Percentiles rank a stretch among this genome's conserved stretches.
These are phyloP conservation scores for Sitta carolinensis DNA, from an alignment of 2,797 vertebrate genomes.

Conservation along the genomic window DNA sequence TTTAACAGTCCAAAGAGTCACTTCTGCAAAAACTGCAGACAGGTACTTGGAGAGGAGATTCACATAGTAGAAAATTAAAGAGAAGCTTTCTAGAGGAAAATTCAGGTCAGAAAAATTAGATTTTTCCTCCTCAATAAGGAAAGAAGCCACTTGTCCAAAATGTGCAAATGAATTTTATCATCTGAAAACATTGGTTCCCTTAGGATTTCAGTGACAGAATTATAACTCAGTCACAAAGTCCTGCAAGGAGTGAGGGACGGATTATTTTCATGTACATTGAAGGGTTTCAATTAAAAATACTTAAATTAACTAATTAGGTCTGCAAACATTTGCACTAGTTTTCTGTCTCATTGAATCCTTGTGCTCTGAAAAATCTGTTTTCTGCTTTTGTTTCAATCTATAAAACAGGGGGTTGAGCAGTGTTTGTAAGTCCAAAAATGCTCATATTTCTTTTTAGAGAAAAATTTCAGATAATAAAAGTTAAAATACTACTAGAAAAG, in stretches of 20 bases:
- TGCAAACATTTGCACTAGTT: not conserved
- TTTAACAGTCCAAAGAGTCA: not conserved
- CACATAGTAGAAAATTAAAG: not conserved
- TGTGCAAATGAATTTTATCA: not conserved
- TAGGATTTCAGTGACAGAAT: not conserved
- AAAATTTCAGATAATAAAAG: not conserved
- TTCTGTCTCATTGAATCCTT: not conserved
- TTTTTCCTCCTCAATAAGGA: not conserved
- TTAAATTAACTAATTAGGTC: not conserved
- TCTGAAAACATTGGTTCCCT: not conserved
- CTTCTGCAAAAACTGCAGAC: not conserved
- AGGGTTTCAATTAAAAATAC: not conserved
- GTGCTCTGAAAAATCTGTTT: not conserved
- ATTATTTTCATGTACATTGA: not conserved
- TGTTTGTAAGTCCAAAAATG: not conserved
- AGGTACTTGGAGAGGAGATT: not conserved
- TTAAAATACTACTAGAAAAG: not conserved
- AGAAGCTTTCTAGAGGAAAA: not conserved
- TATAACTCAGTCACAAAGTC: not conserved
- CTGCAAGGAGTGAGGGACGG: not conserved
- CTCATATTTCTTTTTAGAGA: not conserved
- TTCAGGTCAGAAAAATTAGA: not conserved
- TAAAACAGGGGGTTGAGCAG: not conserved
- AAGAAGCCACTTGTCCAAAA: not conserved
- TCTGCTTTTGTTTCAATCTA: not conserved